Percentiles rank a stretch among this genome's conserved stretches.
Evolutionary conservation across 2,888 invertebrate genomes (phyloP).

Genomic region (Catocala fraxini): DNA sequence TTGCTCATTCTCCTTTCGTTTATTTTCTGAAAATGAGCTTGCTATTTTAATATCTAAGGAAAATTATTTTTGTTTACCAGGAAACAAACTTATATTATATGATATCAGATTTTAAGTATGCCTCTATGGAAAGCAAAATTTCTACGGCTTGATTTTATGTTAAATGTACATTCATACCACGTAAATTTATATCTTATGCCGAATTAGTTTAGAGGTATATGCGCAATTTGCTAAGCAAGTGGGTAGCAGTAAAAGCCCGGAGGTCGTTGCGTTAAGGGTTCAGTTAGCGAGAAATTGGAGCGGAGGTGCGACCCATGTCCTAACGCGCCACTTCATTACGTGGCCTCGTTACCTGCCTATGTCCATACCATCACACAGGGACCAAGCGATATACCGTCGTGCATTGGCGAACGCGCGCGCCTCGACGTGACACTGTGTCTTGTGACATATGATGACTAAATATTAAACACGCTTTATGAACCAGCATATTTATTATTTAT

Average conservation of each 20-base stretch:
- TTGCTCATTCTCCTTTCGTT: conserved; percentile 75
- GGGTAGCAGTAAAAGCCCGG: conserved; percentile 64
- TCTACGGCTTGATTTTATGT: no score
- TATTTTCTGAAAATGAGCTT: conserved; percentile 74
- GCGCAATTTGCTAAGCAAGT: conserved; percentile 51
- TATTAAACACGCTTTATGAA: no score
- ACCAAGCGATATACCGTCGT: conserved; percentile 15
- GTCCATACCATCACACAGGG: conserved; percentile 53
- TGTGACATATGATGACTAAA: no score
- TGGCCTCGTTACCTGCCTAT: conserved; percentile 72
- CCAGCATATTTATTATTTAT: no score
- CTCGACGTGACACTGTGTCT: neutral
- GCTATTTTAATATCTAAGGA: conserved; percentile 60
- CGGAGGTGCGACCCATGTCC: conserved; percentile 70
- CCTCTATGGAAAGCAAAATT: neutral
- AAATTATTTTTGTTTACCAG: conserved; percentile 50
- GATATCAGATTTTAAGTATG: neutral
- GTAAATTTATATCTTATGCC: conserved; percentile 25
- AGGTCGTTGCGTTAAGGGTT: conserved; percentile 73
- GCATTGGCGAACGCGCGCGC: conserved; percentile 14
- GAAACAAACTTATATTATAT: conserved; percentile 17
- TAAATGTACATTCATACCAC: no score
- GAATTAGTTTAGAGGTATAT: conserved; percentile 49
- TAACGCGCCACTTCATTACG: conserved; percentile 80
- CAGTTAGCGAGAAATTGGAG: conserved; percentile 78